Percentiles rank a stretch among this genome's conserved stretches.
These are phyloP conservation scores for Hylaeus anthracinus DNA, from an alignment of 1,140 invertebrate species.

Conservation along the genomic window DNA sequence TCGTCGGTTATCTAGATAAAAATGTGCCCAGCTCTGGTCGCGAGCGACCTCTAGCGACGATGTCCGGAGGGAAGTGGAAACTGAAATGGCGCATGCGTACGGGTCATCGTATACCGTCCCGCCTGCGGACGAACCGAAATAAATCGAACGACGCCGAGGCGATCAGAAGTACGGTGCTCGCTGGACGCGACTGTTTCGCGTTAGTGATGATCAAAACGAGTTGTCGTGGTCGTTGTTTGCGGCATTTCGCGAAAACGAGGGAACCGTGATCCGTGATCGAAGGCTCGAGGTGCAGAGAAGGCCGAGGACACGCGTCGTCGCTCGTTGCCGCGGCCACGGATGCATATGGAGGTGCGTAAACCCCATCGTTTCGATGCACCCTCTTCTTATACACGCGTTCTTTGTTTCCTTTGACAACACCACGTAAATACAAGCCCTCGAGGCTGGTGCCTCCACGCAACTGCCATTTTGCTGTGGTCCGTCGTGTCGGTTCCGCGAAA, in stretches of 20 bases:
- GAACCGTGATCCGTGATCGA: slow-evolving; percentile 72
- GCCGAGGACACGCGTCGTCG: slow-evolving; percentile 67
- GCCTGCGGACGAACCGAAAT: slow-evolving; percentile 75
- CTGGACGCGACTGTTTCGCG: slow-evolving; percentile 69
- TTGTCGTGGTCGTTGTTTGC: slow-evolving; percentile 69
- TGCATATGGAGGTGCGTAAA: slow-evolving; percentile 78
- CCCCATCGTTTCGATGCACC: slow-evolving; percentile 29
- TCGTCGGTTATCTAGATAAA: too few species aligned
- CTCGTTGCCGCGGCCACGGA: slow-evolving; percentile 73
- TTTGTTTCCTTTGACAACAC: slow-evolving; percentile 31
- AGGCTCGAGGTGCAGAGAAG: slow-evolving; percentile 57
- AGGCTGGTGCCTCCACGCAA: not conserved
- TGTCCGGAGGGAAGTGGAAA: slow-evolving; percentile 70
- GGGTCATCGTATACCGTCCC: slow-evolving; percentile 63
- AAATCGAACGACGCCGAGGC: slow-evolving; percentile 77
- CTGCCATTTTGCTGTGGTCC: not conserved
- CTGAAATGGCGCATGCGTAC: slow-evolving; percentile 68
- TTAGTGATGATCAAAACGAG: slow-evolving; percentile 78
- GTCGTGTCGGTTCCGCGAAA: not conserved
- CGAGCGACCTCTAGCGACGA: slow-evolving; percentile 56
- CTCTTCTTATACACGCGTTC: slow-evolving; percentile 17
- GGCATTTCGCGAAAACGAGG: slow-evolving; percentile 72
- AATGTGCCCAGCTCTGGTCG: not conserved
- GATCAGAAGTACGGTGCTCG: slow-evolving; percentile 76
- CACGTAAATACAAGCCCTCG: too few species aligned